phyloP scores from a whole-genome alignment of 2,113 vertebrate species.

The Cnemophilus loriae region DNA sequence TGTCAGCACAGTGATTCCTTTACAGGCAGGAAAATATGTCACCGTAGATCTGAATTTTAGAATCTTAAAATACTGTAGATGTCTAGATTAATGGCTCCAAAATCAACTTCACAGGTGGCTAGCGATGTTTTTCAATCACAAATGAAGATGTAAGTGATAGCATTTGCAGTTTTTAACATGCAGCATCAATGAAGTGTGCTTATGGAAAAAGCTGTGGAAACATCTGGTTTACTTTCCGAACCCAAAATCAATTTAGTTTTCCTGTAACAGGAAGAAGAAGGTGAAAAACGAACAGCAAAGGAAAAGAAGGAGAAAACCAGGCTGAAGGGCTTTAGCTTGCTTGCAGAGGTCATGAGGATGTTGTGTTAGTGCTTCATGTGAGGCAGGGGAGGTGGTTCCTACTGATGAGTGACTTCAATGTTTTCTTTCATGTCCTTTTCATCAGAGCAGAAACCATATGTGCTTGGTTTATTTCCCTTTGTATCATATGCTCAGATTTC shows the following conservation, averaged over 20 bases:
- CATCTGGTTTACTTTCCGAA: slow-evolving; percentile 21
- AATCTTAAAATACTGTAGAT: background rate
- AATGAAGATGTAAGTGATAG: background rate
- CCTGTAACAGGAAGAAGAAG: background rate
- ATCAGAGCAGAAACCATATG: background rate
- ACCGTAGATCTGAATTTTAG: background rate
- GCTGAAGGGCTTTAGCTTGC: background rate
- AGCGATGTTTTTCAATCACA: background rate
- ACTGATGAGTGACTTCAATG: background rate
- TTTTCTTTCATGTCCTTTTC: background rate
- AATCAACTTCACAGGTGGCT: background rate
- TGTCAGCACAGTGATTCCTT: background rate
- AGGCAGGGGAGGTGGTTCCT: background rate
- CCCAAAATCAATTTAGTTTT: background rate
- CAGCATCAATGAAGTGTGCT: background rate
- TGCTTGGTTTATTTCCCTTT: background rate
- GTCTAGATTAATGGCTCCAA: background rate
- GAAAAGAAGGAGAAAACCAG: background rate
- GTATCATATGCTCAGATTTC: background rate
- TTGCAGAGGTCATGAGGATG: background rate
- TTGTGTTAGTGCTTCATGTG: background rate
- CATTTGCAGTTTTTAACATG: background rate
- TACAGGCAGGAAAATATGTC: slow-evolving; percentile 15
- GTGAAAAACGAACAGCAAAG: background rate
- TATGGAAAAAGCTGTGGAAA: slow-evolving; percentile 6